A percentile compares a stretch with the other conserved stretches of the same genome.
Evolutionary conservation across 2,888 invertebrate genomes (phyloP).

Genomic region (Pandemis corylana): DNA sequence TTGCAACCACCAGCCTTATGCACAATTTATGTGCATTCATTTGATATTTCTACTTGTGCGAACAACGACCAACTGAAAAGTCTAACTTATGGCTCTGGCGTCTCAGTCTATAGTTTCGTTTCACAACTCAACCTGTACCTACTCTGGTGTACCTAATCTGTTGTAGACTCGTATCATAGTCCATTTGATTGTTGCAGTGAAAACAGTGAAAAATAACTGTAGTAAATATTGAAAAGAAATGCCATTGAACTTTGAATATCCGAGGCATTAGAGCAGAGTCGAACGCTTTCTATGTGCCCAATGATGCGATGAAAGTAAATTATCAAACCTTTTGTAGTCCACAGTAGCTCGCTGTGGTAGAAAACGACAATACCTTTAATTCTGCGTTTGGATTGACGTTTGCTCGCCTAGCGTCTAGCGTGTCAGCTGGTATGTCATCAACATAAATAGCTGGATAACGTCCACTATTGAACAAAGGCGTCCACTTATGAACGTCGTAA

Average conservation of each 20-base stretch:
- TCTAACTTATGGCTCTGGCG: no score
- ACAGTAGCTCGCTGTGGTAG: conserved; percentile 16
- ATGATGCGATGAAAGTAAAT: conserved; percentile 39
- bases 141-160: no score
- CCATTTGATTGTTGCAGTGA: background rate
- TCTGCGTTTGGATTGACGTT: background rate
- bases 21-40: no score
- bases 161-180: background rate
- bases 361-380: conserved; percentile 27
- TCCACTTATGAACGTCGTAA: no score
- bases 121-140: no score
- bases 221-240: conserved; percentile 21
- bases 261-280: conserved; percentile 59
- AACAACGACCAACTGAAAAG: no score
- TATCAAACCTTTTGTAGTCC: conserved; percentile 28
- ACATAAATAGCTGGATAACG: no score
- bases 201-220: background rate
- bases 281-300: conserved; percentile 66
- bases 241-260: conserved; percentile 50
- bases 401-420: background rate
- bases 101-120: no score
- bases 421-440: no score
- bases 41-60: no score
- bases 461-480: no score
- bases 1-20: background rate